Evolutionary conservation across 1,140 invertebrate genomes (phyloP).

Genomic region (Oppia nitens): DNA sequence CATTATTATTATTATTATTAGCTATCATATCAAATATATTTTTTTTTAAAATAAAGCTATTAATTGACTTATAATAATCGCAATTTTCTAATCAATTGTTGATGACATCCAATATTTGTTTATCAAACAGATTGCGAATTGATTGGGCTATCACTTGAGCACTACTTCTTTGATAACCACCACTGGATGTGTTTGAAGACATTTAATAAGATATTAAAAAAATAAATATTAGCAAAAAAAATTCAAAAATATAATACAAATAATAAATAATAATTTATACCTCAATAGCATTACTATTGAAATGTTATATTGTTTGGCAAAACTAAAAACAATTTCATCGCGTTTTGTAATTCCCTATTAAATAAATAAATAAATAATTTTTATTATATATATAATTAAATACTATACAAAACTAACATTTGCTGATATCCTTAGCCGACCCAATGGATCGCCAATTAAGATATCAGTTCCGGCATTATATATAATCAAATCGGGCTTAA

Average conservation of each 20-base stretch:
- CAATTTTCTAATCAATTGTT: too few species aligned
- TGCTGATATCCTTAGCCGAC: slow-evolving; percentile 40
- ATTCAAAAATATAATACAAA: too few species aligned
- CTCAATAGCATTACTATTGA: slow-evolving; percentile 58
- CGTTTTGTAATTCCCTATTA: slow-evolving; percentile 55
- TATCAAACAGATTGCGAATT: slow-evolving; percentile 5
- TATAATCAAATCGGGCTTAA: slow-evolving; percentile 56
- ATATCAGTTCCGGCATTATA: slow-evolving; percentile 81
- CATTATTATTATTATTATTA: too few species aligned
- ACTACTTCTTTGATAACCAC: slow-evolving; percentile 56
- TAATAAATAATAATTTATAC: too few species aligned
- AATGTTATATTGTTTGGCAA: slow-evolving; percentile 41
- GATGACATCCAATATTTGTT: too few species aligned
- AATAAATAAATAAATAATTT: neutral
- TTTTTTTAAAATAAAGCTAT: too few species aligned
- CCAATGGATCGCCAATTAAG: slow-evolving; percentile 54
- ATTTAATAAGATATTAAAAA: neutral
- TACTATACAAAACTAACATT: slow-evolving; percentile 29
- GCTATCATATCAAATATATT: too few species aligned
- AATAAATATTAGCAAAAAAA: neutral
- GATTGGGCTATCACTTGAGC: slow-evolving; percentile 55
- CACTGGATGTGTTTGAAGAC: slow-evolving; percentile 41
- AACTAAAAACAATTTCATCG: slow-evolving; percentile 62
- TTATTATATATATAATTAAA: slow-evolving; percentile 15
- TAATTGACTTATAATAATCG: too few species aligned